Conservation (phyloP, 2,888 invertebrate species). For the Bimastos eiseni region DNA sequence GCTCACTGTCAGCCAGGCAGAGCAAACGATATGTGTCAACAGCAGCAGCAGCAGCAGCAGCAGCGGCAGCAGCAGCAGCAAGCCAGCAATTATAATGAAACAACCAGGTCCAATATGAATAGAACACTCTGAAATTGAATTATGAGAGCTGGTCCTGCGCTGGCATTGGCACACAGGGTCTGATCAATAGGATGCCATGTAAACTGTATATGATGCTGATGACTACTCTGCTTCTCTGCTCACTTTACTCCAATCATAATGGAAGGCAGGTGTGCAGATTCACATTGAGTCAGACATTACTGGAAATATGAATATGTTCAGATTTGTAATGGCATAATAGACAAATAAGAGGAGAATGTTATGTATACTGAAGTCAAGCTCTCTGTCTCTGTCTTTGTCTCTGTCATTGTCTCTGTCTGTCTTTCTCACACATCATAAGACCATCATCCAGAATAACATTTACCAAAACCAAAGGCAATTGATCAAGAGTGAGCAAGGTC, state of each 20-base stretch:
- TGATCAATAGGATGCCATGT: conserved; percentile 22
- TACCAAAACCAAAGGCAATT: neutral
- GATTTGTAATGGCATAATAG: neutral
- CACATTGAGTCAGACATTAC: conserved; percentile 13
- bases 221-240: neutral
- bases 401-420: neutral
- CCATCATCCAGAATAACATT: neutral
- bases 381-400: neutral
- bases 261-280: conserved; percentile 18
- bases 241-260: conserved; percentile 9
- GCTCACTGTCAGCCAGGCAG: neutral
- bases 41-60: neutral
- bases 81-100: conserved; percentile 15
- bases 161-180: neutral
- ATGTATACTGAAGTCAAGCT: neutral
- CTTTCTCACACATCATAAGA: neutral
- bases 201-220: conserved; percentile 1
- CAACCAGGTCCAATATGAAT: conserved; percentile 7
- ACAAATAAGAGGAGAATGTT: conserved; percentile 3
- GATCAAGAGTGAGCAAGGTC: neutral
- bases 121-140: conserved; percentile 9
- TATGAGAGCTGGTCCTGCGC: conserved; percentile 14
- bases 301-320: conserved; percentile 6
- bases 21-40: conserved; percentile 17
- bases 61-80: neutral